A percentile compares a stretch with the other conserved stretches of the same genome.
Evolutionary conservation across 2,888 invertebrate species (phyloP).

Genomic region (Galerucella calmariensis): DNA sequence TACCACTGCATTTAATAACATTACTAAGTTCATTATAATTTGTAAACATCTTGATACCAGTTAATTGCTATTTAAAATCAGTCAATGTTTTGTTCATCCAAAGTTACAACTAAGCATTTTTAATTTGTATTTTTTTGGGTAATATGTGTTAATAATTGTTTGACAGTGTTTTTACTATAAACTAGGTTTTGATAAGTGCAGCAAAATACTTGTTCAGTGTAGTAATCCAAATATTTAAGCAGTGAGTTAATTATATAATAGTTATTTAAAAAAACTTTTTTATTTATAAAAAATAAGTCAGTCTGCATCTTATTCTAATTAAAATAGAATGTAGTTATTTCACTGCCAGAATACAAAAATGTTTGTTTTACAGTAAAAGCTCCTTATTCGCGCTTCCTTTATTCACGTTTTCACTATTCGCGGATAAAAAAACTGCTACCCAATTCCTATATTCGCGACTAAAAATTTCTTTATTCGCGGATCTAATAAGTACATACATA

Average conservation of each 20-base stretch:
- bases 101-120: constrained; percentile 8
- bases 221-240: constrained; percentile 1
- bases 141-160: too few species aligned
- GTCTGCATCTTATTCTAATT: background rate
- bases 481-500: too few species aligned
- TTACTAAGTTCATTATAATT: too few species aligned
- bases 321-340: background rate
- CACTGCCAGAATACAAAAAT: too few species aligned
- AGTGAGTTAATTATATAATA: background rate
- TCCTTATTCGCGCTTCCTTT: too few species aligned
- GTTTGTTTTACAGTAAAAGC: background rate
- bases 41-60: background rate
- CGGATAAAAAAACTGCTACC: too few species aligned
- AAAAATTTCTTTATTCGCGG: too few species aligned
- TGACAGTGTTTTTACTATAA: background rate
- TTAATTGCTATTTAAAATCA: constrained; percentile 2
- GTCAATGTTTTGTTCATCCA: constrained; percentile 10
- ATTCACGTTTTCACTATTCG: too few species aligned
- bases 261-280: background rate
- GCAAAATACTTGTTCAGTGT: background rate
- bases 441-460: too few species aligned
- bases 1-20: too few species aligned
- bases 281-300: background rate
- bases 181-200: background rate
- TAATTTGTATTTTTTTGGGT: background rate